Percentiles rank a stretch among this genome's conserved stretches.
Conservation (phyloP, 2,888 invertebrate genomes). For the Caenorhabditis sp. region DNA sequence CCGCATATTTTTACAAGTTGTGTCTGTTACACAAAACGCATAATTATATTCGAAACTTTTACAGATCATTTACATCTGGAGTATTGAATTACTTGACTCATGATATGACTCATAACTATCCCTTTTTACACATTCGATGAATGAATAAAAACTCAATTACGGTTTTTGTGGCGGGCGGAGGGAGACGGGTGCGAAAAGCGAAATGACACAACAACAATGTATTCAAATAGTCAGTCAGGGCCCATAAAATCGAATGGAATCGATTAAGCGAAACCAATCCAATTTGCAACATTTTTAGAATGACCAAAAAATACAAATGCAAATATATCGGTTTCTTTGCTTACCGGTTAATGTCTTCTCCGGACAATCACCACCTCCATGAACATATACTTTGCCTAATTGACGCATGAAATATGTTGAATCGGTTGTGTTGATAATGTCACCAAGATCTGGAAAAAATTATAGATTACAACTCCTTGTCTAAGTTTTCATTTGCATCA, state of each 20-base stretch:
- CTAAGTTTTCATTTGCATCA: no score
- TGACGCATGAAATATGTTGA: slow-evolving; percentile 68
- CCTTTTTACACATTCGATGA: background rate
- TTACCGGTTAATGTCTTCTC: slow-evolving; percentile 79
- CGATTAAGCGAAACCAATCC: slow-evolving; percentile 37
- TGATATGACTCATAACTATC: background rate
- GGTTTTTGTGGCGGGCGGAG: background rate
- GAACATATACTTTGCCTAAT: slow-evolving; percentile 72
- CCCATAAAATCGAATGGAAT: slow-evolving; percentile 5
- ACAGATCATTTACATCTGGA: slow-evolving; percentile 5
- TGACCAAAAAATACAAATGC: background rate
- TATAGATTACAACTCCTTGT: background rate
- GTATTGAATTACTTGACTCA: background rate
- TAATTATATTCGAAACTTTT: background rate
- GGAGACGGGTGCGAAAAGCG: background rate
- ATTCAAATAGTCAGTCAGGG: background rate
- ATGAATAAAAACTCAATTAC: background rate
- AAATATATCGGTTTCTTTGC: background rate
- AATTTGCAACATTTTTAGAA: slow-evolving; percentile 15
- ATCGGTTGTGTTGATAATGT: slow-evolving; percentile 67
- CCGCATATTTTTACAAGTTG: background rate
- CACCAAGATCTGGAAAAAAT: slow-evolving; percentile 57
- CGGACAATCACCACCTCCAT: slow-evolving; percentile 82
- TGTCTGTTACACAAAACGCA: background rate
- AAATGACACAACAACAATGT: background rate